These are phyloP conservation scores for Sebastes hubbsi DNA, from an alignment of 2,797 vertebrate genomes.

Conservation along the genomic window DNA sequence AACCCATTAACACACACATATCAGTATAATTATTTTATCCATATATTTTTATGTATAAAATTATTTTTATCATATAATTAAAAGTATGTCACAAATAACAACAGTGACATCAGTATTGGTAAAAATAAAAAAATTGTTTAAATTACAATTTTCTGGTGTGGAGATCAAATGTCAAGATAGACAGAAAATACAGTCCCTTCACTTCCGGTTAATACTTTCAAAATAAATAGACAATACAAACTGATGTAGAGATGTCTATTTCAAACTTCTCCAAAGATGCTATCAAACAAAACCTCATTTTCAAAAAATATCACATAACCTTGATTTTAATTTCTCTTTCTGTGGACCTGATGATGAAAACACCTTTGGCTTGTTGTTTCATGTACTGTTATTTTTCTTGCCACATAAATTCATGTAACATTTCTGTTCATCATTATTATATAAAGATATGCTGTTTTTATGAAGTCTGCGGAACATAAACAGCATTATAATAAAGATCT, in stretches of 20 bases:
- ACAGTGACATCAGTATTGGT: no score
- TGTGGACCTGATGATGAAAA: rapidly evolving
- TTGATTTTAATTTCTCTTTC: no score
- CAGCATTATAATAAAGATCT: no score
- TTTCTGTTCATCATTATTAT: no score
- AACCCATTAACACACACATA: not conserved
- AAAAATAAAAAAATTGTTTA: not conserved
- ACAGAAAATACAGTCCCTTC: not conserved
- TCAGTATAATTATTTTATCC: not conserved
- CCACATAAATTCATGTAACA: no score
- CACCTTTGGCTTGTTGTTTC: no score
- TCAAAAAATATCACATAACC: no score
- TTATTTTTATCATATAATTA: not conserved
- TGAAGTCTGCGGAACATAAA: no score
- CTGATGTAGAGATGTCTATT: not conserved
- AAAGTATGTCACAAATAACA: no score
- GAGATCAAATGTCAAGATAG: not conserved
- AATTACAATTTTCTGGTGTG: not conserved
- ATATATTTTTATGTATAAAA: not conserved
- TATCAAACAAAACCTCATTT: not conserved
- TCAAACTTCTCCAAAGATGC: not conserved
- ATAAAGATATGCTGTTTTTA: no score
- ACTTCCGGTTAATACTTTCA: not conserved
- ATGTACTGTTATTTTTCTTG: no score
- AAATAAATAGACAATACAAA: not conserved